Evolutionary conservation across 2,113 vertebrate species (phyloP), one percentile per base, ranked within the genome.

Genomic region (Cervus canadensis): DNA sequence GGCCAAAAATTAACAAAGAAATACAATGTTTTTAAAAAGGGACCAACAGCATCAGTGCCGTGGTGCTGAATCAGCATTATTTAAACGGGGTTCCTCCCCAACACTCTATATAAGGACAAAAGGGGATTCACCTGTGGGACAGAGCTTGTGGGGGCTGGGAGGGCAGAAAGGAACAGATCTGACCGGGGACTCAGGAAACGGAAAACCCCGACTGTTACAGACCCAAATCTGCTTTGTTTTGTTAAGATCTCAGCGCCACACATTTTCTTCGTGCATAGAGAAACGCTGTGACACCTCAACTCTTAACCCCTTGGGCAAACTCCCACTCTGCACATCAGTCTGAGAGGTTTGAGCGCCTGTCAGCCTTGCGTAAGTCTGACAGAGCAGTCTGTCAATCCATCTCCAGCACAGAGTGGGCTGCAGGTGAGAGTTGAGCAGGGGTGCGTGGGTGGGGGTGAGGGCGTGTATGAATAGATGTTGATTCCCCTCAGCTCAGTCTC

Each of bases 341-440:
- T 93, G 88, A 85, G 57, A 56, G 48, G 60, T 36, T 56, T 60
- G 56, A 48, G 94, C 67, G 57, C 88, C 96, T 94, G 83, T 0
- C 54, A 74, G 96, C 86, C 96, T 98, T 96, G 97, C 96, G 86
- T 91, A 95, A 98, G 95, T 60, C 96, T 98, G 97, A 97, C 95
- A 86, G 94, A 71, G 93, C 89, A 81, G 94, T 76, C 97, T 96
- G 96, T 97, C 43, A 89, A 97, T 98, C 98, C 98, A 98, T 98
- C 98, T 97, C 95, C 95, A 97, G 98, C 25, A 0, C 62, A 50
- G 96, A 97, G 97, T 98, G 97, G 97, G 98, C 48, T 89, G 97
- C 93, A 97, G 91, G 93, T 89, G 97, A 87, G 67, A 93, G 96
- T 19, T 98, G 96, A 97, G 93, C 91, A 67, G 83, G 87, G 81